Percentiles rank a stretch among this genome's conserved stretches.
These are phyloP conservation scores for Drosophila nr. fundita DNA, from an alignment of 2,888 invertebrate genomes.

Conservation along the genomic window DNA sequence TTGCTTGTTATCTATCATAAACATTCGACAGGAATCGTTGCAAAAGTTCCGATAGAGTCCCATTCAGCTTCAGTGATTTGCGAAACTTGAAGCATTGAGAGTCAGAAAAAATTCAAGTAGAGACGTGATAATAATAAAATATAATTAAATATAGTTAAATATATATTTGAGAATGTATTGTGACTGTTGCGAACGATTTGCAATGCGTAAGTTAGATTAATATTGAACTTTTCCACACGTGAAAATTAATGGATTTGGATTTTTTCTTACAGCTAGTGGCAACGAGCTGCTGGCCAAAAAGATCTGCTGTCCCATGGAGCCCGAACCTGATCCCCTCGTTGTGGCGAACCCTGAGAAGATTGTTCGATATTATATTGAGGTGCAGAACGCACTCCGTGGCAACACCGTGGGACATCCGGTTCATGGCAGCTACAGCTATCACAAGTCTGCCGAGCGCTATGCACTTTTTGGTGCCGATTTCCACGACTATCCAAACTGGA, in stretches of 20 bases:
- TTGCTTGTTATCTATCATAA: constrained; percentile 22
- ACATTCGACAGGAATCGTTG: constrained; percentile 26
- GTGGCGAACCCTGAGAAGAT: constrained; percentile 2
- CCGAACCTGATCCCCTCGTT: not conserved
- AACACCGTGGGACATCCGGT: constrained; percentile 71
- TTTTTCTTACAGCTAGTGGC: constrained; percentile 38
- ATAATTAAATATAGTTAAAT: not conserved
- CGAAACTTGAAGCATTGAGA: not conserved
- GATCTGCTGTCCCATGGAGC: constrained; percentile 51
- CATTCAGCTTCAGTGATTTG: not conserved
- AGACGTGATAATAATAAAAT: not conserved
- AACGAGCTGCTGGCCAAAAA: constrained; percentile 48
- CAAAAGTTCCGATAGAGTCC: not conserved
- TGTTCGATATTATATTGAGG: constrained; percentile 57
- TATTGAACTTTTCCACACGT: not conserved
- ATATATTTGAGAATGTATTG: constrained; percentile 24
- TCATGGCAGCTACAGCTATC: constrained; percentile 68
- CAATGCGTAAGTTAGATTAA: constrained; percentile 20
- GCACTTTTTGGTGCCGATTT: constrained; percentile 73
- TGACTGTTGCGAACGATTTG: constrained; percentile 33
- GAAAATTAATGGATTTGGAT: not conserved
- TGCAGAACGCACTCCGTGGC: constrained; percentile 75
- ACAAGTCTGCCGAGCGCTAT: constrained; percentile 82
- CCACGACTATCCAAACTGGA: not conserved
- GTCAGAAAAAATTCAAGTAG: not conserved